Evolutionary conservation across 2,797 vertebrate species (phyloP), one percentile per base, ranked within the genome.

Genomic region (Hirundo rustica): DNA sequence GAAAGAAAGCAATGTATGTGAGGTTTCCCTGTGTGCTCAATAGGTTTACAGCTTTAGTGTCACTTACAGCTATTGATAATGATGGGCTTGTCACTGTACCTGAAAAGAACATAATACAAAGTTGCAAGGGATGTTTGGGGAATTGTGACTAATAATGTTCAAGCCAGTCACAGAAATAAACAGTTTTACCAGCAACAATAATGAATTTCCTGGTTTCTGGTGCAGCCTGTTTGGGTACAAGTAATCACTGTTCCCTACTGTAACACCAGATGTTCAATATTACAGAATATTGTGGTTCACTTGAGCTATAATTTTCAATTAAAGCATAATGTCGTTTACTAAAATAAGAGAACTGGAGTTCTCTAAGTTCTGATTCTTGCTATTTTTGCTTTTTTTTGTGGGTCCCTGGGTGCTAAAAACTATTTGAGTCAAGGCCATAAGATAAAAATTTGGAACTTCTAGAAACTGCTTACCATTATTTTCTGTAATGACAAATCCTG

Each of bases 311-410:
- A 29, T 60, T 58, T 90, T 77, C 67, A 74, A 21, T 13, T 53
- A 55, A 86, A 79, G 6, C 25, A 10, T 47, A 47, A n/a, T 3
- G 1, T 32, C 1, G 0, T 16, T 48, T 90, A 25, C 25, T 54
- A 54, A 73, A 78, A 55, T 38, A 26, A 36, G 13, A 70, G 6
- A 84, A 67, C 7, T 23, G 13, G 13, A 57, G 2, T 34, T 48
- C 16, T 3, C 0, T n/a, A 34, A n/a, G 5, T 48, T 83, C 19
- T 66, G 27, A 0, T 0, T 64, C 74, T 32, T 74, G 12, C 2
- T 44, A 25, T 61, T 89, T 74, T 5, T 47, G 32, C 2, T 2
- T 38, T 64, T 64, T 81, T 72, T 61, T 83, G 15, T 51, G 34
- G 7, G 4, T 25, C 55, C 60, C 45, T 38, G 48, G 23, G 1